Evolutionary conservation across 2,113 vertebrate genomes (phyloP).

Genomic region (Geothlypis trichas): DNA sequence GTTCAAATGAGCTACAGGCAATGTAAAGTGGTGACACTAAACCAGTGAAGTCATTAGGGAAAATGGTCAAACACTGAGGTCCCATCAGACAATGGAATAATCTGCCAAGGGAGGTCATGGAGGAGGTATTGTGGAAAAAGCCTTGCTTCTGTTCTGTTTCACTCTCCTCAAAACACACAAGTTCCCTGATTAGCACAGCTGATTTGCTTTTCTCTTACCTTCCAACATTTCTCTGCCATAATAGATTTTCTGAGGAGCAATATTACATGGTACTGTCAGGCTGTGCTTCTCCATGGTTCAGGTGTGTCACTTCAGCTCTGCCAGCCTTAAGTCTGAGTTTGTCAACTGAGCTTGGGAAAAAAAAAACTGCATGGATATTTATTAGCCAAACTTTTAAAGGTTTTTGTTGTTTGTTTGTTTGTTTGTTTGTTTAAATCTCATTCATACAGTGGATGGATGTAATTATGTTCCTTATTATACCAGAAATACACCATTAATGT

Average conservation of each 20-base stretch:
- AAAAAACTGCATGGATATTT: background rate
- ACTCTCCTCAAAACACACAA: rapidly evolving
- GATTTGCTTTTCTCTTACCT: background rate
- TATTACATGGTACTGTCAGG: background rate
- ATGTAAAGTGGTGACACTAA: background rate
- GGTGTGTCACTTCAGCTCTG: background rate
- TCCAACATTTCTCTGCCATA: background rate
- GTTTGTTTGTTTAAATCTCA: background rate
- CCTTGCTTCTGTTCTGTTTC: background rate
- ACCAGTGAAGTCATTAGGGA: background rate
- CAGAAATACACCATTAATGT: background rate
- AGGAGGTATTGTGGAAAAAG: background rate
- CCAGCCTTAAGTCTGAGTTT: background rate
- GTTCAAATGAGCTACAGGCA: background rate
- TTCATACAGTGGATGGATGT: background rate
- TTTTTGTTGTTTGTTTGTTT: background rate
- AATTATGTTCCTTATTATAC: background rate
- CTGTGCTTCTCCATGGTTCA: background rate
- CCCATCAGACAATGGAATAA: constrained; percentile 26
- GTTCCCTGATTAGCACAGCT: background rate
- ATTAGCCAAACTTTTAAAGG: background rate
- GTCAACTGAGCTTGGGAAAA: background rate
- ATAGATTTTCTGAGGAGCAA: background rate
- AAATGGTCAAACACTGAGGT: constrained; percentile 52
- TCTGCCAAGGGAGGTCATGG: constrained; percentile 45